Base-by-base conservation (phyloP, 92 coral and sea anemone genomes). In the Epizoanthus illoricatus region DNA sequence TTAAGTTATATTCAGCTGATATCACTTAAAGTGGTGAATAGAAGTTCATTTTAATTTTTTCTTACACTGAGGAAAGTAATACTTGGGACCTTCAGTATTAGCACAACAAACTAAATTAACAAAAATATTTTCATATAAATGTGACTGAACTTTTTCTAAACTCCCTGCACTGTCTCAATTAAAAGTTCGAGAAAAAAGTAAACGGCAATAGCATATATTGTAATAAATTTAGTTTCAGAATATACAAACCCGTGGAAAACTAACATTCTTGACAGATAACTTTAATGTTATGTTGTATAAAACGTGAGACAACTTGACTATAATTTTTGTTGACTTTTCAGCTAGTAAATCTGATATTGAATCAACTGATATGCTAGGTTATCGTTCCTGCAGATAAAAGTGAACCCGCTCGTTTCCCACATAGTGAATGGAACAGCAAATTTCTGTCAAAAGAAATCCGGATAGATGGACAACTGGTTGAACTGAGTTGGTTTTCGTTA, bases 41-140 rank as follows among this genome's bases (percentile, higher is more conserved):
- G 56, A 52, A 52, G 56, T 52, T 52, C 3, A 2, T 68, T 68
- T 24, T 68, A n/a, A 45, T 68, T 40, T 16, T 10, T 4, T 39
- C 42, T 33, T 7, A 68, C 42, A 15, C 73, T 68, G 21, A 4
- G 73, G 3, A 39, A 39, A 36, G 43, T 39, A 68, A 33, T 68
- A 68, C 8, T 45, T 33, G 18, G 43, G 73, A 68, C 60, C 17
- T 6, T n/a, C n/a, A n/a, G n/a, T 23, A 55, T 71, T 71, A 43
- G 36, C 36, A 55, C n/a, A 47, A 45, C 36, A 2, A 42, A 71
- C 33, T 8, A 11, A 40, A 42, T 71, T 47, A 19, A 55, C 42
- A 19, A 18, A 24, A 42, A 33, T 75, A 40, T 75, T 75, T 75
- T 57, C 56, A 75, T 75, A 74, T 75, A 52, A 13, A 52, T 39